Conservation (phyloP, 2,888 invertebrate species). For the Syrphus vitripennis region DNA sequence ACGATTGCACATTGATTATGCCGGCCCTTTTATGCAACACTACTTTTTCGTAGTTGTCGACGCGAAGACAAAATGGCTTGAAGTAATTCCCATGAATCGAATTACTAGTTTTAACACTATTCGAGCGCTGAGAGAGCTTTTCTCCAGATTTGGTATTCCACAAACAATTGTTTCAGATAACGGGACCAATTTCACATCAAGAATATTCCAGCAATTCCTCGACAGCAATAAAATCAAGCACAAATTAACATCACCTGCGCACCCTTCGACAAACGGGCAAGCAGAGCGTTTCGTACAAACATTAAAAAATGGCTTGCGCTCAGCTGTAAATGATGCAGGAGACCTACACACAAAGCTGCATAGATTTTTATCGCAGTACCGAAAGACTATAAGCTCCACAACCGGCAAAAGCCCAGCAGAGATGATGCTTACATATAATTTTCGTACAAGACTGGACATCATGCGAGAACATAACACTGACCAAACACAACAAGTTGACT, state of each 20-base stretch:
- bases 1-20: constrained; percentile 47
- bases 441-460: neutral
- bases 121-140: neutral
- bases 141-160: too few relatives aligned
- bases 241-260: too few relatives aligned
- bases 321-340: too few relatives aligned
- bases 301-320: too few relatives aligned
- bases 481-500: neutral
- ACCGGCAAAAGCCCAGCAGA: neutral
- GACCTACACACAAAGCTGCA: too few relatives aligned
- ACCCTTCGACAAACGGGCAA: too few relatives aligned
- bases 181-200: constrained; percentile 31
- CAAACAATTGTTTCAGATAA: constrained; percentile 47
- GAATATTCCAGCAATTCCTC: constrained; percentile 15
- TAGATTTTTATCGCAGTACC: too few relatives aligned
- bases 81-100: too few relatives aligned
- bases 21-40: constrained; percentile 45
- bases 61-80: too few relatives aligned
- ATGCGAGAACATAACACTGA: neutral
- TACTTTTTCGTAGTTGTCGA: constrained; percentile 30
- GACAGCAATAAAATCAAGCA: neutral
- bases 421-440: neutral
- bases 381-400: too few relatives aligned
- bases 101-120: too few relatives aligned
- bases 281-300: too few relatives aligned